Evolutionary conservation across 2,888 invertebrate species (phyloP), one percentile per base, ranked within the genome.

Genomic region (Odontocolon sp.): DNA sequence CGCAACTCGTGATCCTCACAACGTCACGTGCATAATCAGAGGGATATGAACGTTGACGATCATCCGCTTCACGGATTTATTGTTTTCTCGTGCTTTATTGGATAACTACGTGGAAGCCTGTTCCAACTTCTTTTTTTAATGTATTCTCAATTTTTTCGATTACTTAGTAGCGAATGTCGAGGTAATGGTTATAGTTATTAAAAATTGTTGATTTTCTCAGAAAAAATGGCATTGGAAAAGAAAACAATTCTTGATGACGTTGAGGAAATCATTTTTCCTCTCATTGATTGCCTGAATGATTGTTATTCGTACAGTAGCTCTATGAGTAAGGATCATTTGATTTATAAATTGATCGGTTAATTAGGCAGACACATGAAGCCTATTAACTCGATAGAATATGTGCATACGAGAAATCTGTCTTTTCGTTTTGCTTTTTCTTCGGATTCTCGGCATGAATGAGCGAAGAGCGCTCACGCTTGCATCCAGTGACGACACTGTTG

Each of bases 281-380:
- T 26, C 14, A 1, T 47, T 26, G 23, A 26, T n/a, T 23, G n/a
- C 23, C 11, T 11, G 23, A 47, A 5, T 23, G 47, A 47, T 47
- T 47, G 47, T 26, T 26, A 47, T 11, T 16, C 47, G 26, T 11
- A 47, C n/a, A 21, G n/a, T n/a, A n/a, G n/a, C n/a, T n/a, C n/a
- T n/a, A n/a, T n/a, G n/a, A n/a, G n/a, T n/a, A n/a, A n/a, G 26
- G 9, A 26, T 38, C 64, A 33, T 52, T 66, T 33, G 16, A 54
- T 71, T 38, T 16, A 36, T 71, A 54, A 45, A 71, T 71, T 56
- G 70, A 71, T 16, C 45, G 63, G 56, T 71, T 63, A 42, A 56
- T 71, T 42, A 71, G 45, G 5, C 26, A 11, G 11, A 21, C 4
- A 21, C 11, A 23, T 26, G 23, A 21, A 26, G 6, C n/a, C 23